Base-by-base conservation (phyloP, 2,797 vertebrate species). In the Acrossocheilus fasciatus region DNA sequence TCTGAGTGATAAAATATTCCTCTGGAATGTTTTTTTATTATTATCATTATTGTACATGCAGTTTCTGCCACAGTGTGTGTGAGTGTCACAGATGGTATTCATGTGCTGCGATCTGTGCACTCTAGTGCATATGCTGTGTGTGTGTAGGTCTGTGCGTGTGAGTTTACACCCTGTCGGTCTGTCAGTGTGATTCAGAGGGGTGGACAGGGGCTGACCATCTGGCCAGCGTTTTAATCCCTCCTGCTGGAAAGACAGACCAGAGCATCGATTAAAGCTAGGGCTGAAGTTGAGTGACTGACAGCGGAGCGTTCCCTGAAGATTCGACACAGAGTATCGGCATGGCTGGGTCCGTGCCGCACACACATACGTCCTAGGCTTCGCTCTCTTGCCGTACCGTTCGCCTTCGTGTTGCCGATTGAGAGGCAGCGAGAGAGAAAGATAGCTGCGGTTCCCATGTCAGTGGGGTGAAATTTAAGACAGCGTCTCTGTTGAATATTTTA, bases 401-500 rank as follows among this genome's bases (percentile, higher is more conserved):
- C 73, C 17, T 47, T 15, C 9, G 7, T 62, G 80, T 30, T 54
- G 79, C 34, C 50, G 30, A 68, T n/a, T 75, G 57, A 87, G 77
- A 84, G 50, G 47, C 76, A 64, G 68, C 20, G 26, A 74, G 59
- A 43, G 77, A 80, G 77, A 59, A 83, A 86, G 75, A 86, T n/a
- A 87, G 85, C 83, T 88, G 88, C 90, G 80, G 88, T 86, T 89
- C 85, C 68, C 23, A 89, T 91, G 91, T 93, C 91, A 87, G 90
- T 89, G 91, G 89, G 84, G 82, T 92, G 92, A 93, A 94, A 94
- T 94, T 93, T 91, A 94, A 95, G 93, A 92, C 93, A 59, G 88
- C 88, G 89, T 93, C 93, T 92, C 93, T 94, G 90, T 93, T 96
- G 90, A 96, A 96, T 96, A 96, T 95, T 96, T 96, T 93, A 96